Conservation (phyloP, 2,113 vertebrate genomes). For the Parotia lawesii region DNA sequence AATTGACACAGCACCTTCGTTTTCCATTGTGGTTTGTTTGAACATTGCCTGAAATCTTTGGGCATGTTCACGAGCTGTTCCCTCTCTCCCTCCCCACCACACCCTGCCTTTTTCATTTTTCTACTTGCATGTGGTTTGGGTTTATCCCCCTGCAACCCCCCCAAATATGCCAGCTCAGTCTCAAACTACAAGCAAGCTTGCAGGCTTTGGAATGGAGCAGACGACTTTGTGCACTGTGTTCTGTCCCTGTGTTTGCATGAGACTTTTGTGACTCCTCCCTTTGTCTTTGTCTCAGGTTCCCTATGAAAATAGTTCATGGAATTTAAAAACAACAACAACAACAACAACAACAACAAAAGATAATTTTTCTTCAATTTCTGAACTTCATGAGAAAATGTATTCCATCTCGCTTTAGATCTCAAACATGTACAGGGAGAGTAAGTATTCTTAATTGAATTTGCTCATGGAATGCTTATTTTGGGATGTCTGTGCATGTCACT, state of each 20-base stretch:
- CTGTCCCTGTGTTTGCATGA: neutral
- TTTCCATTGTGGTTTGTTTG: neutral
- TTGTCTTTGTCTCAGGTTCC: neutral
- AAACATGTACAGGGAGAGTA: neutral
- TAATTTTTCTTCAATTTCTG: neutral
- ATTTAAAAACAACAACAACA: neutral
- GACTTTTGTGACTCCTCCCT: neutral
- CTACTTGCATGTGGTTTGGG: neutral
- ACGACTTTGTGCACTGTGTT: neutral
- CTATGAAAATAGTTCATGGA: neutral
- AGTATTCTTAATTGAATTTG: neutral
- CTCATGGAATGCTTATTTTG: neutral
- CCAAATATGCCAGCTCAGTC: neutral
- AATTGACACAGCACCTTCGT: neutral
- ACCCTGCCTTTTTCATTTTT: neutral
- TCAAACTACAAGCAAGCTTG: neutral
- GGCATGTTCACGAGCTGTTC: neutral
- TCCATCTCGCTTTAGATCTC: neutral
- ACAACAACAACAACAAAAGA: neutral
- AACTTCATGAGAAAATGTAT: neutral
- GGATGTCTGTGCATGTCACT: rapidly evolving
- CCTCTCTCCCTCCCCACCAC: neutral
- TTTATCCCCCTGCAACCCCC: neutral
- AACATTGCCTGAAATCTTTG: neutral
- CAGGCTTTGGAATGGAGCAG: neutral